A percentile compares a stretch with the other conserved stretches of the same genome.
phyloP scores from a whole-genome alignment of 2,113 vertebrate species.

The Apus apus region DNA sequence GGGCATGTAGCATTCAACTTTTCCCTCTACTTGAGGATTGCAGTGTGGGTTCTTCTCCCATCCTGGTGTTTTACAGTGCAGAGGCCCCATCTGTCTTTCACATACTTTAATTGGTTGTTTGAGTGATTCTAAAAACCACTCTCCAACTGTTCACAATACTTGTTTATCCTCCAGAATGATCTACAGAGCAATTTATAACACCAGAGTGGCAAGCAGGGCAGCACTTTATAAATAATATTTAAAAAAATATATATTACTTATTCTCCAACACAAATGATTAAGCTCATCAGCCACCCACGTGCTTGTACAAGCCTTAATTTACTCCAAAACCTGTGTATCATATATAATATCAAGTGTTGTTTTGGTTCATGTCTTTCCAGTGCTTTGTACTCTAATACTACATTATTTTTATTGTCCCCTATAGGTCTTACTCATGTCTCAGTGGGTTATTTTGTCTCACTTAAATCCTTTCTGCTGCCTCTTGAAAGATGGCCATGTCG shows the following conservation, averaged over 20 bases:
- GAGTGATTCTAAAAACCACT: not conserved
- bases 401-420: not conserved
- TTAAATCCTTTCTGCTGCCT: not conserved
- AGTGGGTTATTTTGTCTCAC: not conserved
- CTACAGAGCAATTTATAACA: not conserved
- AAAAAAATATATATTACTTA: not conserved
- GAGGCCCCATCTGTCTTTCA: not conserved
- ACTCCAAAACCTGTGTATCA: not conserved
- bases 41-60: not conserved
- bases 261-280: not conserved
- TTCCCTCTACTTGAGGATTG: not conserved
- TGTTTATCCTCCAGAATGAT: not conserved
- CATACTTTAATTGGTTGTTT: not conserved
- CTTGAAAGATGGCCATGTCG: not conserved
- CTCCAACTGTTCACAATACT: not conserved
- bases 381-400: not conserved
- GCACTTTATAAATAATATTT: not conserved
- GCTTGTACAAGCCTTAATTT: conserved; percentile 9
- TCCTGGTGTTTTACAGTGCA: not conserved
- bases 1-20: not conserved
- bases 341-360: not conserved
- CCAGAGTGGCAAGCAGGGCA: conserved; percentile 13
- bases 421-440: not conserved
- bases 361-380: not conserved
- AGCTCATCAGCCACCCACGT: not conserved